Evolutionary conservation across 2,113 vertebrate species (phyloP), one percentile per base, ranked within the genome.

Genomic region (Misgurnus anguillicaudatus): DNA sequence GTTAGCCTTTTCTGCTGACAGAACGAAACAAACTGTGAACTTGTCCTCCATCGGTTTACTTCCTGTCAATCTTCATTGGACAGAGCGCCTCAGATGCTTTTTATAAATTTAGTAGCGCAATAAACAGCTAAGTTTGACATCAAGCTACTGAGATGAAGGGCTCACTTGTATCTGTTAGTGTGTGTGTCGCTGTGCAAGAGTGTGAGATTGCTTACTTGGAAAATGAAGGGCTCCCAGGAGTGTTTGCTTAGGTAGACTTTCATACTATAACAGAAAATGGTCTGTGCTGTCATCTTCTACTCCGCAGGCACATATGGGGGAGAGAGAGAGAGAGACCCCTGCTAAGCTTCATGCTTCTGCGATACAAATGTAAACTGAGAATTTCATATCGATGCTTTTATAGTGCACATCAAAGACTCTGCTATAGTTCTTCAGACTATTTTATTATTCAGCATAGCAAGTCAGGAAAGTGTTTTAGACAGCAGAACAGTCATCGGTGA

Each of bases 371-470:
- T n/a, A n/a, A 24, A 63, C 17, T 42, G 31, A 51, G 57, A 84
- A 74, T 80, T 80, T 75, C 38, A 41, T 72, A 77, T 74, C 61
- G 77, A 62, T 61, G 63, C 68, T 73, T 80, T 64, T 78, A 75
- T 48, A 84, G 41, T 17, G 58, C 13, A 81, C 79, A 81, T 81
- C 79, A 84, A 82, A 84, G 65, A 60, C n/a, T 21, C 55, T n/a
- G 16, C 67, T 77, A 16, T 78, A 60, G 2, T 72, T 75, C 39
- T 83, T 78, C 57, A 47, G 41, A 64, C 42, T 64, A 39, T 11
- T 39, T 75, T 75, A 64, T 51, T 51, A 62, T 81, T 80, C 77
- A 69, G 70, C 65, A 73, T 74, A 58, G 70, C 42, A 81, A 65
- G 75, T 75, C 78, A 65, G 31, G 62, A 39, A 83, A 81, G 58